These are phyloP conservation scores for Tapirus indicus DNA, from an alignment of 2,797 vertebrate genomes.

Conservation along the genomic window DNA sequence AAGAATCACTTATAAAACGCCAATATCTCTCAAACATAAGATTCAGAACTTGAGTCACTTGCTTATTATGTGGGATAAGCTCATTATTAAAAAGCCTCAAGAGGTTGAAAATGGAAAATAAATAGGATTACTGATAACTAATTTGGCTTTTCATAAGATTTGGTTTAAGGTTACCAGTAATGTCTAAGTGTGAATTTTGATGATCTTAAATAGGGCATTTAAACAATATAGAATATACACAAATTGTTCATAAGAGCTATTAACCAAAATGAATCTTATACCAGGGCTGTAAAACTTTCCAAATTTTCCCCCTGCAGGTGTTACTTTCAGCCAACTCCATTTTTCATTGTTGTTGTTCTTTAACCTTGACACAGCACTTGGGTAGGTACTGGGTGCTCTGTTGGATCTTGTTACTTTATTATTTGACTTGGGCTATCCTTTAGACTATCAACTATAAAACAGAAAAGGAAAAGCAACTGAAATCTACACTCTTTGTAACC, in stretches of 20 bases:
- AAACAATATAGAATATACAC: background rate
- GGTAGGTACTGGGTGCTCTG: background rate
- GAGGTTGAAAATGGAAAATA: background rate
- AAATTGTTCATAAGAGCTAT: background rate
- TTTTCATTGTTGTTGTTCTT: background rate
- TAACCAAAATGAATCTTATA: constrained; percentile 6
- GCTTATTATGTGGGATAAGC: constrained; percentile 21
- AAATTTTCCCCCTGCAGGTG: background rate
- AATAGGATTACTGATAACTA: constrained; percentile 10
- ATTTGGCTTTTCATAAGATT: constrained; percentile 18
- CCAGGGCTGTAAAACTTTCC: background rate
- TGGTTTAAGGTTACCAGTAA: constrained; percentile 19
- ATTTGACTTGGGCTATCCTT: background rate
- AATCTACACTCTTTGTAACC: background rate
- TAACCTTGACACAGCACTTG: background rate
- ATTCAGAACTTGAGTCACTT: constrained; percentile 37
- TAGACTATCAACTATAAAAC: background rate
- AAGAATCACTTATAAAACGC: constrained; percentile 38
- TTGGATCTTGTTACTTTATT: background rate
- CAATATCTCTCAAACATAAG: background rate
- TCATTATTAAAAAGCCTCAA: constrained; percentile 2
- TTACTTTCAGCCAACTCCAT: background rate
- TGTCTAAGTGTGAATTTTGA: constrained; percentile 19
- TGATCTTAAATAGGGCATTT: background rate
- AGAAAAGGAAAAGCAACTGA: background rate